Evolutionary conservation across 1,140 invertebrate genomes (phyloP), one percentile per base, ranked within the genome.

Genomic region (Danaus melanippus): DNA sequence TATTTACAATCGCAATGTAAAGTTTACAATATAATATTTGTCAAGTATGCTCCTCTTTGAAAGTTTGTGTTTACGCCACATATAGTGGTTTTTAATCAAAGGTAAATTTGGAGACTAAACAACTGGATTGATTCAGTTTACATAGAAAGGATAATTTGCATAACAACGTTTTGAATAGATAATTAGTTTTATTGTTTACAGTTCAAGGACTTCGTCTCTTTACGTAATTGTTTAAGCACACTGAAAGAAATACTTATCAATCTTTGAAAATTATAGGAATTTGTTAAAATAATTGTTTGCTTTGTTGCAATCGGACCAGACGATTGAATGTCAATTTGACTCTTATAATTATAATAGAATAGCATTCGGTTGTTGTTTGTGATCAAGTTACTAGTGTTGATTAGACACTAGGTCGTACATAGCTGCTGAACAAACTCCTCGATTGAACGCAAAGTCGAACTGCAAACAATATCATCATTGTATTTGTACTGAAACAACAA

Each of bases 1-100:
- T 86, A 84, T 86, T 86, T 84, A 78, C 79, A 59, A 64, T 83
- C 64, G 60, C 74, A 81, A 78, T 79, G 79, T 79, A 78, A 84
- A 82, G 79, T 81, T 86, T 78, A 86, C 80, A 83, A 84, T 80
- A 83, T 83, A 83, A 81, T 84, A 83, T 86, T 86, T 86, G 80
- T 81, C 71, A 81, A 79, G 76, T 84, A 84, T 83, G 78, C 76
- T 82, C 75, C 74, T 76, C 78, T 84, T 83, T 80, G 64, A 79
- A 81, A 84, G 77, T 77, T 77, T 73, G 59, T 84, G 64, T 81
- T 82, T 79, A 70, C 79, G 64, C 58, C 72, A 60, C 68, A 79
- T 68, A 79, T 77, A 63, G 63, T 76, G 67, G 76, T 72, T 78
- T 81, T 79, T 81, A 77, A 83, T 83, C 74, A 75, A 74, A 80